Base-by-base conservation (phyloP, 2,888 invertebrate species). In the Smittia sp. region DNA sequence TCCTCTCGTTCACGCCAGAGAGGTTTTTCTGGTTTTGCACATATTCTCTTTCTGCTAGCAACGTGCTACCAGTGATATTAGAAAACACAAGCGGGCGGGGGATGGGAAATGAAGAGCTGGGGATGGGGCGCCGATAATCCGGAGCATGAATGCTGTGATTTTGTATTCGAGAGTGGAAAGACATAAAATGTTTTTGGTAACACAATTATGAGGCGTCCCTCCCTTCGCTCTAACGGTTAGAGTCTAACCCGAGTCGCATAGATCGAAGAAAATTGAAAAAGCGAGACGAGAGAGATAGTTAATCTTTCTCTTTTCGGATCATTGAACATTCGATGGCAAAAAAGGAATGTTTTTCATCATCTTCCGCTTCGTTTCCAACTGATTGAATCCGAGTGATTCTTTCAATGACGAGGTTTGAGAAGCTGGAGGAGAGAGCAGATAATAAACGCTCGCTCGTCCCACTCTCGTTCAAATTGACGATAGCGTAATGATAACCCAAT, bases 261-360 rank as follows among this genome's bases (percentile, higher is more conserved):
- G 46, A 58, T 24, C 58, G 24, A 58, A 11, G 58, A 7, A 15
- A 58, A 58, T 9, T 11, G 58, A 22, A 20, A 46, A 58, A n/a
- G 24, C n/a, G 68, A 46, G 46, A 46, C 13, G 46, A 13, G 13
- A 15, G 46, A 27, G 70, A 70, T 70, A 70, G 70, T 70, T 70
- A 70, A 70, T 70, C 70, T 70, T 70, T 32, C 70, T 38, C 46
- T 46, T 70, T 70, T 70, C 70, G 32, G 70, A 70, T 70, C 70
- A 70, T 70, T 70, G 70, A 70, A 58, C 54, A 70, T 25, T 70
- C 58, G 46, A 70, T 70, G 27, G 70, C 46, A 24, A 54, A 58
- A 68, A 68, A 54, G 54, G 25, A 54, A 25, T n/a, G 54, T 41
- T 22, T 70, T 22, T 58, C 70, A 70, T 70, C 70, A 46, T 46